Conservation (phyloP, 2,113 vertebrate species). For the Cacatua alba region DNA sequence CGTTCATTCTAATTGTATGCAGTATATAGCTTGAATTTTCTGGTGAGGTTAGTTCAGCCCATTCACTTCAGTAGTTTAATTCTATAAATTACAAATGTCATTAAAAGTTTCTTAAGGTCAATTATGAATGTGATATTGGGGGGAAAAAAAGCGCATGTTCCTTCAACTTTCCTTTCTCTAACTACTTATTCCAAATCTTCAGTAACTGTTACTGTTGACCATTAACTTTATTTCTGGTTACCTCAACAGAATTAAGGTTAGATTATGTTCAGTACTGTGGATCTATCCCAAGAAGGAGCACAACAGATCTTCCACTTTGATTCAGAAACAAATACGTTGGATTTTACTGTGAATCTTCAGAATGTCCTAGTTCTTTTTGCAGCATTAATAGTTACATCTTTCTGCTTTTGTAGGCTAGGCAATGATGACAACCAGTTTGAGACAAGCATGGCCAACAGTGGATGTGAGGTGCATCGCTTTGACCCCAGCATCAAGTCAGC, state of each 20-base stretch:
- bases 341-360: neutral
- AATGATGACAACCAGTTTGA: constrained; percentile 83
- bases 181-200: neutral
- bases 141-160: neutral
- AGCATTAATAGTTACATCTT: neutral
- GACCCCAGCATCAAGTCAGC: constrained; percentile 87
- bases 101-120: neutral
- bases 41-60: neutral
- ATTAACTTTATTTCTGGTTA: neutral
- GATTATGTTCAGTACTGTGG: neutral
- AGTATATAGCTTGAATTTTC: neutral
- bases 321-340: neutral
- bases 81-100: neutral
- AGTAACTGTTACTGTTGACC: neutral
- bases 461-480: constrained; percentile 93
- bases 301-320: neutral
- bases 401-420: constrained; percentile 78
- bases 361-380: neutral
- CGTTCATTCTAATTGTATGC: neutral
- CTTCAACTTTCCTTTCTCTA: neutral
- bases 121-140: neutral
- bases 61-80: neutral
- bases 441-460: constrained; percentile 76
- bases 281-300: neutral
- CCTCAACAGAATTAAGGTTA: neutral